Conservation (phyloP, 2,888 invertebrate species). For the Phyllotreta striolata region DNA sequence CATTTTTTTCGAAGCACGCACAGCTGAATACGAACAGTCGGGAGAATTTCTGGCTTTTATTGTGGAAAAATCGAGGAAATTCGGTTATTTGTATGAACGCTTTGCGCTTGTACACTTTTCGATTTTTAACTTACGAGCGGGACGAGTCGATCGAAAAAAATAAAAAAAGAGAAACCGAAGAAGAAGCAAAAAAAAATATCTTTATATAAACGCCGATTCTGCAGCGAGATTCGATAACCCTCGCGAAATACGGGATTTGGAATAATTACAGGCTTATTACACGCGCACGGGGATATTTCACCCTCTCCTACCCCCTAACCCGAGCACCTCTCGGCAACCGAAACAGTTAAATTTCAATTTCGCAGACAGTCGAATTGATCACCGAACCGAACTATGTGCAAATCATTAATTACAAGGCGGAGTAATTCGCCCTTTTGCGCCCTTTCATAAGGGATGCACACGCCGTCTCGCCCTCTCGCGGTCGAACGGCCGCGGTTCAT, state of each 20-base stretch:
- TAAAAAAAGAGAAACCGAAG: too few relatives aligned
- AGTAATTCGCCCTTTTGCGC: constrained; percentile 56
- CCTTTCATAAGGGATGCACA: constrained; percentile 25
- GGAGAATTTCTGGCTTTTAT: constrained; percentile 19
- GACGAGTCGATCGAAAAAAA: background rate
- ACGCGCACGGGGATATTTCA: too few relatives aligned
- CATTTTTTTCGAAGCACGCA: constrained; percentile 22
- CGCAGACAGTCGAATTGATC: constrained; percentile 56
- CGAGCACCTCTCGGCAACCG: too few relatives aligned
- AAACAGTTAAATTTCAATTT: constrained; percentile 51
- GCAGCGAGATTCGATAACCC: too few relatives aligned
- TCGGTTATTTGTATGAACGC: constrained; percentile 27
- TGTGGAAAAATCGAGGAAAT: constrained; percentile 24
- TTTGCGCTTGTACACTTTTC: constrained; percentile 16
- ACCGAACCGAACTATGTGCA: constrained; percentile 56
- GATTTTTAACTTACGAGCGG: constrained; percentile 18
- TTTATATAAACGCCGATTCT: too few relatives aligned
- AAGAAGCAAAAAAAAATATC: too few relatives aligned
- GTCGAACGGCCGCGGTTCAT: constrained; percentile 25
- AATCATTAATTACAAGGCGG: constrained; percentile 55
- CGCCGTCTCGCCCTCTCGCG: constrained; percentile 19
- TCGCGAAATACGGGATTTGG: too few relatives aligned
- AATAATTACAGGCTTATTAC: too few relatives aligned
- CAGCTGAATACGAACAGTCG: constrained; percentile 21
- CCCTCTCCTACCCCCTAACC: constrained; percentile 5